A percentile compares a stretch with the other conserved stretches of the same genome.
Conservation (phyloP, 2,113 vertebrate species). For the Microtus ochrogaster region DNA sequence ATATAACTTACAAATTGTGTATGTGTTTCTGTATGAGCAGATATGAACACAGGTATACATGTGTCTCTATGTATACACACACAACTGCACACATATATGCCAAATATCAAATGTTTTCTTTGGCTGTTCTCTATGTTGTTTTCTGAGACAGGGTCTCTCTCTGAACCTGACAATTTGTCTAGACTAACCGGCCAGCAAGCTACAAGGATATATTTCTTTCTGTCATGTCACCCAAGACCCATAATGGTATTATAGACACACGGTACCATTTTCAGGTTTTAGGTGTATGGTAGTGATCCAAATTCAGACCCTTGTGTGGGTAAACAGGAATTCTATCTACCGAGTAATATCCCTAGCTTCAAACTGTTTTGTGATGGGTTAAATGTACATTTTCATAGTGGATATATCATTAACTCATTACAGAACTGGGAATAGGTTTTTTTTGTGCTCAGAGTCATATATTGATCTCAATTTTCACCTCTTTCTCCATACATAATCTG, state of each 20-base stretch:
- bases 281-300: neutral
- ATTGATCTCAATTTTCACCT: slow-evolving; percentile 50
- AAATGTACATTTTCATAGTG: neutral
- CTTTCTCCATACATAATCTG: slow-evolving; percentile 15
- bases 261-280: neutral
- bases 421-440: neutral
- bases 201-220: neutral
- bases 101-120: neutral
- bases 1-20: neutral
- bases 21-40: neutral
- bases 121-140: neutral
- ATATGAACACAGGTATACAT: neutral
- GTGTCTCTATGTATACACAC: neutral
- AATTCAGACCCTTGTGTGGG: neutral
- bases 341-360: neutral
- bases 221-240: neutral
- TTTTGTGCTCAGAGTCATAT: slow-evolving; percentile 58
- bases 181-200: neutral
- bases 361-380: neutral
- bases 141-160: neutral
- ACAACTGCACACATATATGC: too few relatives aligned
- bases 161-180: neutral
- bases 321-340: neutral
- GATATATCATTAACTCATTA: slow-evolving; percentile 37
- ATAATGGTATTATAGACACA: neutral